phyloP scores from a whole-genome alignment of 2,888 invertebrate genomes.

The Taenaris catops region DNA sequence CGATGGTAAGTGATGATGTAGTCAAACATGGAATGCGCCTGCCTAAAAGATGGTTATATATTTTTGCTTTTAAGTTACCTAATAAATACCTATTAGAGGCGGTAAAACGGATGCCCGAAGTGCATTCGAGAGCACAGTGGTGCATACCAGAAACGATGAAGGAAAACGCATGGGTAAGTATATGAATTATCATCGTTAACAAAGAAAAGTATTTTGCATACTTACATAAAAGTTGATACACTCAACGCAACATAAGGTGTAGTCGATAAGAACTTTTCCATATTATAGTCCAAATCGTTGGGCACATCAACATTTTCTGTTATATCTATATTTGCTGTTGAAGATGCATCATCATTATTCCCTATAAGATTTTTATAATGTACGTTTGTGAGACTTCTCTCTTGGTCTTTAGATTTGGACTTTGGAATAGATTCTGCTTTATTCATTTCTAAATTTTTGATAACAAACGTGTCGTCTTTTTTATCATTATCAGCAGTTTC shows the following conservation, averaged over 20 bases:
- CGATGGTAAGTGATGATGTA: no score
- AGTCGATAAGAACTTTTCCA: slow-evolving; percentile 15
- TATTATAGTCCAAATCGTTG: slow-evolving; percentile 10
- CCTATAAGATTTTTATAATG: not conserved
- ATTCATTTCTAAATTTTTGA: not conserved
- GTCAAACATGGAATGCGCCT: no score
- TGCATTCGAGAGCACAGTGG: no score
- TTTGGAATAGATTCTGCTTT: not conserved
- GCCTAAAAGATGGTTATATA: no score
- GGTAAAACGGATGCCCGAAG: no score
- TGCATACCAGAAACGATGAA: no score
- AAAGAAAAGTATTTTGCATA: no score
- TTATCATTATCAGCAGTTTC: not conserved
- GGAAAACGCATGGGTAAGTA: no score
- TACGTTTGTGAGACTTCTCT: not conserved
- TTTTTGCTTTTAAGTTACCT: no score
- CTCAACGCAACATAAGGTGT: slow-evolving; percentile 32
- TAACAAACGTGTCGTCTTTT: not conserved
- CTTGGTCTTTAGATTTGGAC: not conserved
- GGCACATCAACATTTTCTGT: slow-evolving; percentile 3
- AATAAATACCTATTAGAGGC: no score
- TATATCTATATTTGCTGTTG: not conserved
- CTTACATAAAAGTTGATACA: slow-evolving; percentile 44
- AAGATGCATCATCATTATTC: not conserved
- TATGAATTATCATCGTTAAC: no score